phyloP scores from a whole-genome alignment of 2,797 vertebrate genomes.

The Phylloscopus collybita region DNA sequence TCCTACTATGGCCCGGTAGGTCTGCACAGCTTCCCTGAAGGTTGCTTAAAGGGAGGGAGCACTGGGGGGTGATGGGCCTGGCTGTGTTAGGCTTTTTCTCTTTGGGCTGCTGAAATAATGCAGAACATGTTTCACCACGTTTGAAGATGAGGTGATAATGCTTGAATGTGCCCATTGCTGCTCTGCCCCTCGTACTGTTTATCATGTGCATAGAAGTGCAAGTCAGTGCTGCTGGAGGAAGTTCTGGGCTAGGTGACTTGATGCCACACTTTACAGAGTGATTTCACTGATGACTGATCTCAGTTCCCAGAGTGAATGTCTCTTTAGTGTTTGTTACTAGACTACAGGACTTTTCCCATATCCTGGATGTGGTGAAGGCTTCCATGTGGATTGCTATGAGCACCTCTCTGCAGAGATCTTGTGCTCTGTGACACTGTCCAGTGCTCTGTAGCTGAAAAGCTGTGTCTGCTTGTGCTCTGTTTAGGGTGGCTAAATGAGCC shows the following conservation, averaged over 20 bases:
- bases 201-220: background rate
- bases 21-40: background rate
- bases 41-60: background rate
- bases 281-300: background rate
- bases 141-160: background rate
- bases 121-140: background rate
- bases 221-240: background rate
- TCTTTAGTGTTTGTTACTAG: background rate
- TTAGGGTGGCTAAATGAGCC: background rate
- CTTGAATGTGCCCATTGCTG: background rate
- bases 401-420: background rate
- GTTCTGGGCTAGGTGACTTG: background rate
- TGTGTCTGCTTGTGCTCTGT: background rate
- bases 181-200: background rate
- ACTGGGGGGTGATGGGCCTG: background rate
- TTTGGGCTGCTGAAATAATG: background rate
- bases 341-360: background rate
- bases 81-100: background rate
- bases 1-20: conserved; percentile 79
- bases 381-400: accelerated
- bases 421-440: background rate
- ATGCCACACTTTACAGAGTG: background rate
- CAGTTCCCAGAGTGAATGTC: background rate
- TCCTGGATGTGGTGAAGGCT: background rate
- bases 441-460: background rate